Base-by-base conservation (phyloP, 2,888 invertebrate genomes). In the Pedicia rivosa region DNA sequence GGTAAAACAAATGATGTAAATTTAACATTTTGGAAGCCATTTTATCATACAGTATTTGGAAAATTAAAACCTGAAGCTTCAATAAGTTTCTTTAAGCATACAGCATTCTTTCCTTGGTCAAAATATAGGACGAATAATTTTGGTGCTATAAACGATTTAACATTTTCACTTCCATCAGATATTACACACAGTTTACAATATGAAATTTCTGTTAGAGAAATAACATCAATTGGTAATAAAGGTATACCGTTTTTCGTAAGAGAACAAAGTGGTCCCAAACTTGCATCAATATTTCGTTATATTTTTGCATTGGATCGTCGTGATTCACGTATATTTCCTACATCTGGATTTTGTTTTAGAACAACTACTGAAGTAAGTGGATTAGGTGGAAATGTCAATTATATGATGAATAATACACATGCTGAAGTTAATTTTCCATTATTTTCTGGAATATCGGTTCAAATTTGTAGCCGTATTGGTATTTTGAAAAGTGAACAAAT, bases 221-320 rank as follows among this genome's bases (percentile, higher is more conserved):
- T 88, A 5, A 67, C 74, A 7, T 68, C 82, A 9, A 61, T 84
- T 9, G 76, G 72, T 45, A 77, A 80, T 46, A 68, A 70, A 30
- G 72, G 79, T 4, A 20, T 32, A 14, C 72, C 87, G 27, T 92
- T 97, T 63, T 70, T 72, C 37, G 80, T 97, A 14, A 66, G 94
- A 5, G 88, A 95, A 62, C 81, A 59, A 26, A 54, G 59, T 61
- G 94, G 97, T 2, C 84, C 90, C 26, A 79, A 79, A 41, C 66
- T 97, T 51, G 94, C 94, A 57, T 92, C 92, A 0, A 68, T 88
- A 3, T 47, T 91, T 25, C 75, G 82, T 41, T 83, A 94, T 59
- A 77, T 81, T 35, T 66, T 84, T 43, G 65, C 75, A 0, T 70
- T 78, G 39, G 92, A 92, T 59, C 71, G 71, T 40, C 70, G 92